A percentile compares a stretch with the other conserved stretches of the same genome.
Conservation (phyloP, 2,797 vertebrate genomes). For the Calcarius lapponicus region DNA sequence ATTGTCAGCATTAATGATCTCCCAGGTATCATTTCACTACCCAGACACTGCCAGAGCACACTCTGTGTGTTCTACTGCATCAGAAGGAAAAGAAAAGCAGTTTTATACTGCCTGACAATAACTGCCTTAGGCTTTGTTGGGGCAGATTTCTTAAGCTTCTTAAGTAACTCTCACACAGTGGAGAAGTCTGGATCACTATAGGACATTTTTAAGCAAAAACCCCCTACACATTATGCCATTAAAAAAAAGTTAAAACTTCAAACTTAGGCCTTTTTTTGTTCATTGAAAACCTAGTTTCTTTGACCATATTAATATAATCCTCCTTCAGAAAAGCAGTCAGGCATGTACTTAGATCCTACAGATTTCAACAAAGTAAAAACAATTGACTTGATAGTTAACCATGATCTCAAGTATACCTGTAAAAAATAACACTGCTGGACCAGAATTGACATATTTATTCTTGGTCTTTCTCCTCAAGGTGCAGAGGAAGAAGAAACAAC, state of each 20-base stretch:
- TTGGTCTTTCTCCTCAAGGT: background rate
- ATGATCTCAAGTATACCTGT: background rate
- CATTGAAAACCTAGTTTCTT: background rate
- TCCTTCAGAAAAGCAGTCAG: background rate
- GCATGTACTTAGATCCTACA: background rate
- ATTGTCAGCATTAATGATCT: constrained; percentile 1
- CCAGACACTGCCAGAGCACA: background rate
- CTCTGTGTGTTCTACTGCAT: background rate
- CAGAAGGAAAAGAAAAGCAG: background rate
- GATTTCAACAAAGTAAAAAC: background rate
- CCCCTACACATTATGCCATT: background rate
- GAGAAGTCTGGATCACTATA: background rate
- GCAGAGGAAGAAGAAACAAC: background rate
- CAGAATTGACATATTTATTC: background rate
- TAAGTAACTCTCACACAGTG: background rate
- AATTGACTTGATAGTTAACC: background rate
- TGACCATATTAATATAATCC: background rate
- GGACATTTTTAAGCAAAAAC: background rate
- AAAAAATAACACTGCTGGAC: background rate
- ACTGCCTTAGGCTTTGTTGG: background rate
- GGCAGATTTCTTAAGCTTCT: background rate
- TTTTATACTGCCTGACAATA: background rate
- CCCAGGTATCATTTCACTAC: background rate
- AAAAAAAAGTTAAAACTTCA: background rate
- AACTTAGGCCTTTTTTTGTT: background rate